Evolutionary conservation across 2,797 vertebrate genomes (phyloP).

Genomic region (Rhinophrynus dorsalis): DNA sequence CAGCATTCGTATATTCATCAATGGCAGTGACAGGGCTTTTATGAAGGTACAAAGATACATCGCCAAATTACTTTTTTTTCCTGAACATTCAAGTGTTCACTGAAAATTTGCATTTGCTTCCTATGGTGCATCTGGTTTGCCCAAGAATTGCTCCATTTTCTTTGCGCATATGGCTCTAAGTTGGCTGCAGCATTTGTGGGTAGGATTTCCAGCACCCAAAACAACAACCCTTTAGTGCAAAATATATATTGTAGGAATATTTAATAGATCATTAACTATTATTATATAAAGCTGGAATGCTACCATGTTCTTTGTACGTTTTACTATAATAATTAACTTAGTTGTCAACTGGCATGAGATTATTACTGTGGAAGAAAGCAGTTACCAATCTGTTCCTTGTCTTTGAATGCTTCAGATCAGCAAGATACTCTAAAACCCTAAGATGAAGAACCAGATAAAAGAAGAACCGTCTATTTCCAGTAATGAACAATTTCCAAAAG

Average conservation of each 20-base stretch:
- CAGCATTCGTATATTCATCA: too few relatives aligned
- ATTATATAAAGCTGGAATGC: not conserved
- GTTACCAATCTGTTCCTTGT: not conserved
- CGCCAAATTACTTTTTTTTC: too few relatives aligned
- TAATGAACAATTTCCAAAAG: conserved; percentile 36
- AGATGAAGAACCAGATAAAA: conserved; percentile 47
- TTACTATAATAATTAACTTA: conserved; percentile 62
- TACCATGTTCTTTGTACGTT: not conserved
- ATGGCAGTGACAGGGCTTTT: too few relatives aligned
- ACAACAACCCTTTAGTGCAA: too few relatives aligned
- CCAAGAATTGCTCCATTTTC: too few relatives aligned
- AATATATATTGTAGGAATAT: not conserved
- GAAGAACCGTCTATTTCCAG: not conserved
- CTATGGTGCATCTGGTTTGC: too few relatives aligned
- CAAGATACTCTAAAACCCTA: not conserved
- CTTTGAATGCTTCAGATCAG: conserved; percentile 1
- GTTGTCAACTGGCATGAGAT: conserved; percentile 1
- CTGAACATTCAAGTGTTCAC: too few relatives aligned
- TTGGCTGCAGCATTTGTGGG: too few relatives aligned
- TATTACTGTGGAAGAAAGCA: conserved; percentile 29
- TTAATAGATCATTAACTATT: conserved; percentile 31
- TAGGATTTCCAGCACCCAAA: too few relatives aligned
- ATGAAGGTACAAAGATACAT: too few relatives aligned
- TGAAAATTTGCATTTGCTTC: too few relatives aligned
- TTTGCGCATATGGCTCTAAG: too few relatives aligned